Evolutionary conservation across 2,888 invertebrate genomes (phyloP).

Genomic region (Eupithecia inturbata): DNA sequence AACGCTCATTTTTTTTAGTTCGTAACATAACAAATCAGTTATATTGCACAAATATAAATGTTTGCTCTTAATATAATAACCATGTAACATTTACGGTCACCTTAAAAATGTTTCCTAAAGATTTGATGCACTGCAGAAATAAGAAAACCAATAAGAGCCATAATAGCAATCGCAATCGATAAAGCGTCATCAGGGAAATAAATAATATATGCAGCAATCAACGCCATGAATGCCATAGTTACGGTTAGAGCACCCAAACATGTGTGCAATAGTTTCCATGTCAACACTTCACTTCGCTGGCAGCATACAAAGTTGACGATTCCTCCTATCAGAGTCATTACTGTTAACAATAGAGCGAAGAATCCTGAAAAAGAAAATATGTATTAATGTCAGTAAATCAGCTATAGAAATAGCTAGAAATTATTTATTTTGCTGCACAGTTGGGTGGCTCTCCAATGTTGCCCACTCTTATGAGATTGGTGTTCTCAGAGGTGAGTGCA

Average conservation of each 20-base stretch:
- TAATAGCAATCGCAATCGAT: conserved; percentile 52
- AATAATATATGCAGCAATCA: conserved; percentile 51
- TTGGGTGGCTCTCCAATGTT: too few species aligned
- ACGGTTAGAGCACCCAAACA: conserved; percentile 55
- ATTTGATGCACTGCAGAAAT: conserved; percentile 45
- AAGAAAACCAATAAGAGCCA: conserved; percentile 58
- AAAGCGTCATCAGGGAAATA: conserved; percentile 38
- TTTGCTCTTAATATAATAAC: not conserved
- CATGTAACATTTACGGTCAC: not conserved
- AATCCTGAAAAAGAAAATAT: conserved; percentile 58
- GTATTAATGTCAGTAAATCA: not conserved
- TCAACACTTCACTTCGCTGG: conserved; percentile 31
- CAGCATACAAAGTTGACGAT: conserved; percentile 51
- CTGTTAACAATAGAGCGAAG: conserved; percentile 59
- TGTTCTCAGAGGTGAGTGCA: too few species aligned
- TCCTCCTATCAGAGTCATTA: conserved; percentile 61
- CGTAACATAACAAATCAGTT: not conserved
- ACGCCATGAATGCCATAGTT: conserved; percentile 53
- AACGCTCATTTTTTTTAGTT: not conserved
- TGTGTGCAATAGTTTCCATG: conserved; percentile 50
- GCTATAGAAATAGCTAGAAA: too few species aligned
- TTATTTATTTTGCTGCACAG: too few species aligned
- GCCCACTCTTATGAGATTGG: too few species aligned
- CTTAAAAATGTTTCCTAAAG: conserved; percentile 27
- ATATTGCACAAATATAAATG: conserved; percentile 5